Base-by-base conservation (phyloP, 2,113 vertebrate species). In the Vombatus ursinus region DNA sequence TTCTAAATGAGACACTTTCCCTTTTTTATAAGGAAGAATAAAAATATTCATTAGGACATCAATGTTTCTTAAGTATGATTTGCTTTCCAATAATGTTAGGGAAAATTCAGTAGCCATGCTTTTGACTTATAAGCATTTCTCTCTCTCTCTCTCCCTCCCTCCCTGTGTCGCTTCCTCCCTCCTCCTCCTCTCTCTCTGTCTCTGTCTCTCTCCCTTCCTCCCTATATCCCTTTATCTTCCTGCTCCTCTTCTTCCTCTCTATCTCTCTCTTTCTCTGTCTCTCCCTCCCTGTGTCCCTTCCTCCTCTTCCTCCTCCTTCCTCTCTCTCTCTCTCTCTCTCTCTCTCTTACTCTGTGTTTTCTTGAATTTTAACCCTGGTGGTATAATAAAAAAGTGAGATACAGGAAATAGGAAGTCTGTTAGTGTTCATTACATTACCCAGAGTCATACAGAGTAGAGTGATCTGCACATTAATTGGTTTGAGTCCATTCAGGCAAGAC, bases 1-100 rank as follows among this genome's bases (percentile, higher is more conserved):
- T 93, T 96, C 98, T 0, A 51, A 98, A 95, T 97, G 98, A 98
- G 97, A 98, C 94, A 93, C 91, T 95, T 98, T 98, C 95, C 93
- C 95, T 96, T 96, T 96, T 96, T 95, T 96, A 92, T 97, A 98
- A 96, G 93, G 95, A 90, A 0, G 94, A 90, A 97, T 97, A 98
- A 98, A 98, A 98, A 97, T 98, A 98, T 96, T 98, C 98, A 97
- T 96, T 97, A 97, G 95, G 97, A 96, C 96, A 98, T 97, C 89
- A 95, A 97, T 98, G 95, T 97, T 96, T 97, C 94, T 96, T 96
- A 94, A 97, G 90, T 92, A 91, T 96, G 97, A 98, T 98, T 97
- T 97, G 89, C 95, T 98, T 98, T 98, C 98, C 91, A 94, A 47
- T 97, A 97, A 98, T 98, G 98, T 97, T 97, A 93, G 97, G 97